Conservation (phyloP, 2,113 vertebrate species). For the Collichthys lucidus region DNA sequence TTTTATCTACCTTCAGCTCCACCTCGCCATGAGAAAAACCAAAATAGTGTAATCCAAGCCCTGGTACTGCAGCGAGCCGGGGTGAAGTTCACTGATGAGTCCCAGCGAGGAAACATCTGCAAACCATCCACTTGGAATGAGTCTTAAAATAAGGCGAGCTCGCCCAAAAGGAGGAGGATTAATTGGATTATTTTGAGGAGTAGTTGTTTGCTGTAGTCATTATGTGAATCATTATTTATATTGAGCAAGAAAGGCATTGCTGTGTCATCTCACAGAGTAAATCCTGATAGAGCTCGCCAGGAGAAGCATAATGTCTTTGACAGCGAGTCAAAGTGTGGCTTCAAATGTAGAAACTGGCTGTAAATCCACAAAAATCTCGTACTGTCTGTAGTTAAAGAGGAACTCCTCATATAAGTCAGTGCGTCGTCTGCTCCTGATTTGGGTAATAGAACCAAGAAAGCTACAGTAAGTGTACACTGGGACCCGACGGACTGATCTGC, state of each 20-base stretch:
- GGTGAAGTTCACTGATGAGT: conserved; percentile 58
- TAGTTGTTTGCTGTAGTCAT: conserved; percentile 42
- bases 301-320: conserved; percentile 21
- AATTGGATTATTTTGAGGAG: conserved; percentile 62
- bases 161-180: conserved; percentile 49
- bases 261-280: conserved; percentile 35
- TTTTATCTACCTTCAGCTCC: conserved; percentile 71
- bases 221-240: conserved; percentile 39
- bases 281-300: conserved; percentile 3
- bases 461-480: conserved; percentile 29
- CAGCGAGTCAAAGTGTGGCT: conserved; percentile 2
- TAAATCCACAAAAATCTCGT: conserved; percentile 31
- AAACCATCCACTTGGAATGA: conserved; percentile 66
- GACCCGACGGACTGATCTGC: conserved; percentile 38
- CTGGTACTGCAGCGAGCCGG: conserved; percentile 9
- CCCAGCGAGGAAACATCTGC: conserved; percentile 71
- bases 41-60: conserved; percentile 45
- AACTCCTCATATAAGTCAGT: not conserved
- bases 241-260: conserved; percentile 41
- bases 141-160: conserved; percentile 34
- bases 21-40: conserved; percentile 65
- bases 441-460: conserved; percentile 41
- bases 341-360: not conserved
- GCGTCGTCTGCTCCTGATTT: not conserved
- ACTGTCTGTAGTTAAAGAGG: not conserved